Evolutionary conservation across 2,113 vertebrate species (phyloP).

Genomic region (Lampris megalopsis): DNA sequence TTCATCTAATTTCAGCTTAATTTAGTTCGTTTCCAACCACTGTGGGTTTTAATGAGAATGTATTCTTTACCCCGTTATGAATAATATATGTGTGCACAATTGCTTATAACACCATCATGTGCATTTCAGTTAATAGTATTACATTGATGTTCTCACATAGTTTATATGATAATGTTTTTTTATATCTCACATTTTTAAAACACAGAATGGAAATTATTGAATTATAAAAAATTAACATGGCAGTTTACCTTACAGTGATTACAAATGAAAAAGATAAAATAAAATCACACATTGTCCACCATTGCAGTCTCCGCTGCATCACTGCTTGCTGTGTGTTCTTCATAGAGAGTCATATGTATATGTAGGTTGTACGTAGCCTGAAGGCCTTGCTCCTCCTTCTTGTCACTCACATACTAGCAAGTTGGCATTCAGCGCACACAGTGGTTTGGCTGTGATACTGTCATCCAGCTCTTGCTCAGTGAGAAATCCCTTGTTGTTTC

Average conservation of each 20-base stretch:
- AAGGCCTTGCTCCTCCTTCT: slow-evolving; percentile 51
- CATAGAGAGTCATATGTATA: slow-evolving; percentile 70
- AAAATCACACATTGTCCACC: slow-evolving; percentile 33
- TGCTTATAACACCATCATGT: no score
- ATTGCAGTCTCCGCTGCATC: slow-evolving; percentile 25
- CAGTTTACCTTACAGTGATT: slow-evolving; percentile 36
- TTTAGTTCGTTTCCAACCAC: no score
- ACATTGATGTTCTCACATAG: no score
- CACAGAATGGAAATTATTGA: no score
- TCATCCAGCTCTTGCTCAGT: slow-evolving; percentile 64
- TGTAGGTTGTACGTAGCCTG: slow-evolving; percentile 67
- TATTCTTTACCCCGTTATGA: no score
- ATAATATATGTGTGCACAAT: no score
- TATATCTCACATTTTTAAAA: no score
- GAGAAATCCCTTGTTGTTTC: slow-evolving; percentile 69
- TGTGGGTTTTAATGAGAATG: no score
- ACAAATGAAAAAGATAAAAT: slow-evolving; percentile 14
- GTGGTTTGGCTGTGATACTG: slow-evolving; percentile 51
- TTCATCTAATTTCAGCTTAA: no score
- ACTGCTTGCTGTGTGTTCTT: slow-evolving; percentile 44
- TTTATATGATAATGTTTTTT: no score
- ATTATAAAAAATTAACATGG: no score
- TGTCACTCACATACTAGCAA: slow-evolving; percentile 60
- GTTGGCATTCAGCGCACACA: slow-evolving; percentile 74
- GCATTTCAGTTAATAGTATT: no score